Conservation (phyloP, 2,888 invertebrate genomes). For the Strigamia maritima region DNA sequence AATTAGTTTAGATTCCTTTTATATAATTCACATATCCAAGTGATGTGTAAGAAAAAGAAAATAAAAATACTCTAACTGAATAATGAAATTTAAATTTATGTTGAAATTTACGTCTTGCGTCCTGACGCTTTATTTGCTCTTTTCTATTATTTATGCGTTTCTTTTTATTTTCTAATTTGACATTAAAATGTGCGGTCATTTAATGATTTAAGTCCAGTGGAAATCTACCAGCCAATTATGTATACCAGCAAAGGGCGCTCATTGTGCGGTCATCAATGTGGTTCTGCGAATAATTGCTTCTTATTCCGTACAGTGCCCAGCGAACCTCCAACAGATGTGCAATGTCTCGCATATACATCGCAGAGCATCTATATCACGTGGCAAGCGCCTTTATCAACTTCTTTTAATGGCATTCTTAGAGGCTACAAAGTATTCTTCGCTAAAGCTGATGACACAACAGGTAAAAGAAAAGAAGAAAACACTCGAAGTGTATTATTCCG, state of each 20-base stretch:
- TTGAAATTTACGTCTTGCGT: not conserved
- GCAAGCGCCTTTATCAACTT: slow-evolving; percentile 86
- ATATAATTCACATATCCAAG: not conserved
- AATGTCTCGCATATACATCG: slow-evolving; percentile 87
- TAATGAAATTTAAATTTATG: not conserved
- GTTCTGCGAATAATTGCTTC: slow-evolving; percentile 31
- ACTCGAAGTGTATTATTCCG: not conserved
- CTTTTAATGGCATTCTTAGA: slow-evolving; percentile 91
- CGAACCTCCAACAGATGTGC: slow-evolving; percentile 73
- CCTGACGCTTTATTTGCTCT: not conserved
- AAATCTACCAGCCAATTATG: slow-evolving; percentile 5
- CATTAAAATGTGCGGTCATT: slow-evolving; percentile 16
- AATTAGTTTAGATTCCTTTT: not conserved
- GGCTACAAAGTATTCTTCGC: slow-evolving; percentile 93
- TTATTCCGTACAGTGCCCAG: slow-evolving; percentile 50
- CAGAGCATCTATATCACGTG: slow-evolving; percentile 91
- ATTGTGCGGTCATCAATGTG: slow-evolving; percentile 21
- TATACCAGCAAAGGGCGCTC: slow-evolving; percentile 20
- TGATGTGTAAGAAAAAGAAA: not conserved
- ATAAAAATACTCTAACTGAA: not conserved
- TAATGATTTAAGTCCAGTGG: not conserved
- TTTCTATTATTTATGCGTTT: not conserved
- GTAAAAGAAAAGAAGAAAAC: slow-evolving; percentile 5
- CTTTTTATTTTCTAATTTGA: slow-evolving; percentile 26
- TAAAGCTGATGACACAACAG: slow-evolving; percentile 66